Percentiles rank a stretch among this genome's conserved stretches.
Conservation (phyloP, 2,113 vertebrate genomes). For the Tenebrosternarchus preto region DNA sequence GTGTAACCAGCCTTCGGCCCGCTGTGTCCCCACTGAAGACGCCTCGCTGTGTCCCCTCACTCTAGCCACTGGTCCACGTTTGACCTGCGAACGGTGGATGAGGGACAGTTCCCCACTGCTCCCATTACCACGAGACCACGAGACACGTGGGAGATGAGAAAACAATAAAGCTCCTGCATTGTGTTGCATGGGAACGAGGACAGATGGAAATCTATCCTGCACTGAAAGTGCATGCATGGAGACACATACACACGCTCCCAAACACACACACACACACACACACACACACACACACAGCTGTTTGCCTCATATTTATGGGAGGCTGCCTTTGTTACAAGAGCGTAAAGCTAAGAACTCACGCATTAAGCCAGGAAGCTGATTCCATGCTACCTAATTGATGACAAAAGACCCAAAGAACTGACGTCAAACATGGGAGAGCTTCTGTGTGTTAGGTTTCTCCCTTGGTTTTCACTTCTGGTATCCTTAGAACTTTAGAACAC, state of each 20-base stretch:
- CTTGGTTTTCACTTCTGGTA: constrained; percentile 6
- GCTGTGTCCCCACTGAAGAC: too few species aligned
- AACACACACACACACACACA: constrained; percentile 31
- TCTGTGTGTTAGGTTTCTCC: constrained; percentile 38
- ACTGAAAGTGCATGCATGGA: not conserved
- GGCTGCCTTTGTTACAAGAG: constrained; percentile 23
- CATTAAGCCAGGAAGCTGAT: constrained; percentile 19
- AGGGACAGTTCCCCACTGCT: constrained; percentile 32
- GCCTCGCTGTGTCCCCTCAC: not conserved
- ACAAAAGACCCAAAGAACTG: constrained; percentile 34
- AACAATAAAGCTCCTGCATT: constrained; percentile 67
- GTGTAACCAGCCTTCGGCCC: too few species aligned
- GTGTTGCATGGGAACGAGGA: constrained; percentile 78
- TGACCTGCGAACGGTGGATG: not conserved
- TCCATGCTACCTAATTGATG: constrained; percentile 29
- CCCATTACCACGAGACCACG: constrained; percentile 52
- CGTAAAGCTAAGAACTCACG: not conserved
- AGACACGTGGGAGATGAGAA: constrained; percentile 52
- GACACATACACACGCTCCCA: constrained; percentile 9
- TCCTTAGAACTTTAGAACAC: constrained; percentile 22
- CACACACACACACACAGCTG: constrained; percentile 28
- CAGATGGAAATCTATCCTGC: constrained; percentile 65
- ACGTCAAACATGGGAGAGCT: constrained; percentile 32
- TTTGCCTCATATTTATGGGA: constrained; percentile 34
- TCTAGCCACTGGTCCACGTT: not conserved